Evolutionary conservation across 2,888 invertebrate species (phyloP), one percentile per base, ranked within the genome.

Genomic region (Platycheirus rosarum): DNA sequence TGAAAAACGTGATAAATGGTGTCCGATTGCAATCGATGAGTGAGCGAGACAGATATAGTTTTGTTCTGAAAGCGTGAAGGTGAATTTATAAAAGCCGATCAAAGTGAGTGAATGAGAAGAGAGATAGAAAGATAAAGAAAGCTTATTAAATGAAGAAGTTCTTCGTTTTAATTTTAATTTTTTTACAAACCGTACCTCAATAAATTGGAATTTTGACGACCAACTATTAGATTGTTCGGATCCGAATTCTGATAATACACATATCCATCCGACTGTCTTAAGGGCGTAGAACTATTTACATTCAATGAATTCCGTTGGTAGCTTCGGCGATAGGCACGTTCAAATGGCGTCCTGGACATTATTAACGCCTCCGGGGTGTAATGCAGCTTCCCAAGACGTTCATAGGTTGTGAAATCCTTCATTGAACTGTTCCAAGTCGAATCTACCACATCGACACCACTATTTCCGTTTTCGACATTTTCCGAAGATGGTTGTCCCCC

Each of bases 331-430:
- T 89, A 90, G 62, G 89, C 90, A 23, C 90, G 87, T 76, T 91
- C 90, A 62, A 91, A 90, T n/a, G 89, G 89, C 29, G 89, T 89
- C 8, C 89, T 86, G n/a, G 89, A 89, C 88, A 90, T 89, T 29
- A 90, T 87, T 7, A 88, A 86, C 6, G 86, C 80, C 26, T 86
- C 86, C 23, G 86, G 86, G 13, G 63, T 84, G 23, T 85, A 66
- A 29, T 85, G 53, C 37, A 87, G 66, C 60, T 86, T 86, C 44
- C 86, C 86, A 14, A 86, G 63, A 48, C 86, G 86, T 77, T 87
- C 86, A 11, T 87, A 86, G 6, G 87, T 85, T 26, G 86, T 86
- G 4, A 87, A 80, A 46, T 87, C 87, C 29, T 85, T 87, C 23
- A 87, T 77, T 1, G 88, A 87, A 32, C 86, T 85, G 26, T 88